Evolutionary conservation across 2,113 vertebrate genomes (phyloP), one percentile per base, ranked within the genome.

Genomic region (Oncorhynchus keta): DNA sequence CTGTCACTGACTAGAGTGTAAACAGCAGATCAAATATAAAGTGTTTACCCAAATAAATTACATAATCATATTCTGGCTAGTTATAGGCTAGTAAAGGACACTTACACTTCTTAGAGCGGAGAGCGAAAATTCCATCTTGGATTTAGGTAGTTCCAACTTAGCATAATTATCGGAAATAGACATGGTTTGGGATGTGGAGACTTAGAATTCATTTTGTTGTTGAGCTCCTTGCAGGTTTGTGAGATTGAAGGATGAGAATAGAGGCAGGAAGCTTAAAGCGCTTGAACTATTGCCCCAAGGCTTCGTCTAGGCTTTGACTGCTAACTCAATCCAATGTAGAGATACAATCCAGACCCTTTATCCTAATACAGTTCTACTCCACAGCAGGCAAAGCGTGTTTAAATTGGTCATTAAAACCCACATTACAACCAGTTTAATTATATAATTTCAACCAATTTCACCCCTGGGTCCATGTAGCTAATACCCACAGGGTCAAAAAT

Each of bases 21-120:
- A 84, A 76, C 70, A 70, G 6, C 72, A 77, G 79, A 76, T 83
- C 72, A 3, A 45, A 72, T 86, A 79, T 84, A 77, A 69, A 55
- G 72, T 71, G 78, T 79, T 76, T 81, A 75, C 78, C 72, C 73
- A 24, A 45, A 78, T 66, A 72, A 64, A 74, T 83, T 75, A 79
- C 0, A 22, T 72, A 85, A 82, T 68, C 20, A 64, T 39, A 62
- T 12, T 57, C 59, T 67, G 74, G 74, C 66, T 45, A 48, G 55
- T 39, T 35, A 49, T 68, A 2, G 49, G 14, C 13, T 16, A 4
- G 18, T 20, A 22, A 22, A 3, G 57, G 18, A 14, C 57, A 61
- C 20, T 5, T 61, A 68, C 16, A 68, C 30, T 24, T 39, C 67
- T 62, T 24, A 59, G 55, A 22, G 62, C 1, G 70, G 32, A 68